These are phyloP conservation scores for Sander lucioperca DNA, from an alignment of 2,113 vertebrate species.

Conservation along the genomic window DNA sequence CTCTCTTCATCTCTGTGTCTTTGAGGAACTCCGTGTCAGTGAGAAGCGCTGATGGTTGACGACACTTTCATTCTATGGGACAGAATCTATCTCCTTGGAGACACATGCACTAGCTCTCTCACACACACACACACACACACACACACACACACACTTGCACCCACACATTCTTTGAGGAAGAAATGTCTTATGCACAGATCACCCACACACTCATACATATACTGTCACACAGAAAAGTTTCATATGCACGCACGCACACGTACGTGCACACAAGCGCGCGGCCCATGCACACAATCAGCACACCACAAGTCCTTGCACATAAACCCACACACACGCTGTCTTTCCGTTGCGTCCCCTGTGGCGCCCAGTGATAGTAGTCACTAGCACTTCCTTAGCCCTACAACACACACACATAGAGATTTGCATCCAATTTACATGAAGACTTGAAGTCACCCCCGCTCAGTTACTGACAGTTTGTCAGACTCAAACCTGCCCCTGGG, in stretches of 20 bases:
- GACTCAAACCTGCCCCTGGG: conserved; percentile 72
- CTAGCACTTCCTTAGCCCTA: conserved; percentile 44
- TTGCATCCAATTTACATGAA: conserved; percentile 77
- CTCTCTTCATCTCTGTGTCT: conserved; percentile 74
- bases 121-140: conserved; percentile 1
- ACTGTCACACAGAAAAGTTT: conserved; percentile 19
- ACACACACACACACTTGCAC: neutral
- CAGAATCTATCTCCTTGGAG: conserved; percentile 69
- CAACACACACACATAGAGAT: conserved; percentile 61
- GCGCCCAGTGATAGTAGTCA: conserved; percentile 56
- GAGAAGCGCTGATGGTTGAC: conserved; percentile 61
- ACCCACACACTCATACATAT: conserved; percentile 19
- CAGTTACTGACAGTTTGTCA: conserved; percentile 75
- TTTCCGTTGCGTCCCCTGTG: conserved; percentile 48
- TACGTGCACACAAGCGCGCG: neutral
- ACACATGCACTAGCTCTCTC: conserved; percentile 1
- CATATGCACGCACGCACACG: neutral
- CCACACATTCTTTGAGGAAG: conserved; percentile 53
- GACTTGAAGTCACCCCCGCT: conserved; percentile 55
- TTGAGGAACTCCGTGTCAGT: conserved; percentile 75
- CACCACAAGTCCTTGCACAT: conserved; percentile 20
- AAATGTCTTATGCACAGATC: conserved; percentile 27
- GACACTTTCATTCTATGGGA: conserved; percentile 66
- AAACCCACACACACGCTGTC: conserved; percentile 34
- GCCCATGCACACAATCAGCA: neutral